Evolutionary conservation across 53 echinoderm and acorn worm species (phyloP).

Genomic region (Stichopus horrens): DNA sequence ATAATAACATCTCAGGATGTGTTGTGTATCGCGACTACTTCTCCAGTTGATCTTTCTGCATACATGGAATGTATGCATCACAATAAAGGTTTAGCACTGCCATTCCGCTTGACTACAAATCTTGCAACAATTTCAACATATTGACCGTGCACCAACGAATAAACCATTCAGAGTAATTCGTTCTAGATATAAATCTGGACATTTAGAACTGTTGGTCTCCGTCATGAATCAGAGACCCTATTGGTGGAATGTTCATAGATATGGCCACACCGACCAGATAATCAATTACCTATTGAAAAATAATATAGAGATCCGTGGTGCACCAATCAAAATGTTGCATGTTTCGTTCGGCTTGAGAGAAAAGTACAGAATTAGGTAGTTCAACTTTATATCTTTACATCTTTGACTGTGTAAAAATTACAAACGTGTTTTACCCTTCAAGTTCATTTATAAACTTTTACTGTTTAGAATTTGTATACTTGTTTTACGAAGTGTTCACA

Average conservation of each 20-base stretch:
- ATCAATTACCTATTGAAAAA: not conserved
- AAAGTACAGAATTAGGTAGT: too few relatives aligned
- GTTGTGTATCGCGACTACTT: not conserved
- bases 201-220: not conserved
- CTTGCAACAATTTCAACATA: too few relatives aligned
- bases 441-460: too few relatives aligned
- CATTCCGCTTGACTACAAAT: too few relatives aligned
- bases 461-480: too few relatives aligned
- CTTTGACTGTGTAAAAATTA: too few relatives aligned
- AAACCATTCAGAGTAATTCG: not conserved
- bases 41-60: not conserved
- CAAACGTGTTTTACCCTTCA: too few relatives aligned
- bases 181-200: not conserved
- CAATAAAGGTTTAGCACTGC: not conserved
- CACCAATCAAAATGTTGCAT: not conserved
- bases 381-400: too few relatives aligned
- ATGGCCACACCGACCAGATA: not conserved
- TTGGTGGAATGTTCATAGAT: conserved; percentile 6
- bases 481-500: too few relatives aligned
- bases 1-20: not conserved
- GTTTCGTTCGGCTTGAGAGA: too few relatives aligned
- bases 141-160: not conserved
- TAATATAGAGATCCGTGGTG: not conserved
- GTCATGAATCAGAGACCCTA: not conserved
- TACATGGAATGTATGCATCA: not conserved